phyloP scores from a whole-genome alignment of 2,888 invertebrate genomes.

The Meiosimyza platycephala region DNA sequence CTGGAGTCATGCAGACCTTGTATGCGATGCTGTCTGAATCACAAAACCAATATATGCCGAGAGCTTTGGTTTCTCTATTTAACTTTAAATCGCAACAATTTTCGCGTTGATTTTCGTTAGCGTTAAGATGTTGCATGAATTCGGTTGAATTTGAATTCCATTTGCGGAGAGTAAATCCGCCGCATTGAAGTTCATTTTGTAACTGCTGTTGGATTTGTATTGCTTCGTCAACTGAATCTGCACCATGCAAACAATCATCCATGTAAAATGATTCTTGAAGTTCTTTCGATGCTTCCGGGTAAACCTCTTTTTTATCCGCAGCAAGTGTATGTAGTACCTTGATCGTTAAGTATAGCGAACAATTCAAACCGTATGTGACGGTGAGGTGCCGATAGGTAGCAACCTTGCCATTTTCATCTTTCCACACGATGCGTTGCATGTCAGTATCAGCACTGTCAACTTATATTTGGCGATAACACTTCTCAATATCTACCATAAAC shows the following conservation, averaged over 20 bases:
- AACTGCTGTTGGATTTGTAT: no score
- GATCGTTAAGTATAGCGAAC: slow-evolving; percentile 39
- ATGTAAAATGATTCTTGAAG: slow-evolving; percentile 38
- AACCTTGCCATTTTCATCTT: slow-evolving; percentile 17
- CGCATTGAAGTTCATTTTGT: no score
- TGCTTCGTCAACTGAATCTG: slow-evolving; percentile 23
- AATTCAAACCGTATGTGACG: slow-evolving; percentile 40
- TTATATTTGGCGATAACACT: slow-evolving; percentile 40
- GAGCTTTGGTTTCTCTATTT: no score
- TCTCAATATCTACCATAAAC: slow-evolving; percentile 44
- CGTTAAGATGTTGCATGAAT: no score
- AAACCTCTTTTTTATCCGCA: slow-evolving; percentile 30
- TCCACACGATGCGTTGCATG: slow-evolving; percentile 41
- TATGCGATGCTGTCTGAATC: no score
- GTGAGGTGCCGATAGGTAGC: slow-evolving; percentile 34
- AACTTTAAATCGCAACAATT: no score
- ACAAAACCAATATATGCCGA: no score
- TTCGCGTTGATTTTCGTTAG: no score
- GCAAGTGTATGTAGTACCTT: slow-evolving; percentile 40
- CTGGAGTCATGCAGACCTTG: no score
- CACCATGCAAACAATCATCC: slow-evolving; percentile 41
- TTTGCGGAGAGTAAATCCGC: no score
- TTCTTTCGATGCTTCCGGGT: slow-evolving; percentile 36
- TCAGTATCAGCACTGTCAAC: slow-evolving; percentile 39
- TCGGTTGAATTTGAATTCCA: no score